Base-by-base conservation (phyloP, 2,113 vertebrate genomes). In the Nanorana parkeri region DNA sequence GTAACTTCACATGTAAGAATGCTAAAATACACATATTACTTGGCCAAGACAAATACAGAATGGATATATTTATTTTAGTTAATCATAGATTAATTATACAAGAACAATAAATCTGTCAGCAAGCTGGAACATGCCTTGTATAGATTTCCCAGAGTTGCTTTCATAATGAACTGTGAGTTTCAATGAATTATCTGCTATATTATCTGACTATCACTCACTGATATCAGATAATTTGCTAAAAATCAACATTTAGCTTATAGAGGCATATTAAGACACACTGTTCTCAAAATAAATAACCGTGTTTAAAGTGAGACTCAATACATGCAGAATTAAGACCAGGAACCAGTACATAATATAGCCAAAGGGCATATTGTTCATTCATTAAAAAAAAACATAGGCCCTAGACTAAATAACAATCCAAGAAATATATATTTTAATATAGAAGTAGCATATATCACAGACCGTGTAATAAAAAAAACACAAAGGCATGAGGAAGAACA, bases 121-220 rank as follows among this genome's bases (percentile, higher is more conserved):
- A 56, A 28, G 24, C 7, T 60, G 74, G 84, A 17, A 3, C 32
- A 8, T 64, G 81, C 82, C 2, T 61, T 84, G 86, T 87, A 21
- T 75, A 55, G 83, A 87, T 84, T 77, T 84, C 0, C 0, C 21
- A 47, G 78, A 32, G 56, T 78, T 77, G 85, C 55, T 83, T 24
- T 84, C 86, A 88, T 80, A 87, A 89, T 55, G 47, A 77, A 74
- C 78, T 87, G 1, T 20, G 65, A 64, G 61, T 32, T 74, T 28
- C 36, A 64, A 77, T 77, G 51, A 77, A 63, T 77, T 77, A 77
- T 77, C 74, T 64, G 60, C 60, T 77, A 64, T 26, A 77, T 58
- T 32, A 61, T 76, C 73, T 73, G 71, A 73, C 52, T 32, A 58
- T 72, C 69, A 28, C 24, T 72, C 51, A 72, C 52, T 72, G 51